Evolutionary conservation across 2,888 invertebrate species (phyloP), one percentile per base, ranked within the genome.

Genomic region (Crepidodera aurea): DNA sequence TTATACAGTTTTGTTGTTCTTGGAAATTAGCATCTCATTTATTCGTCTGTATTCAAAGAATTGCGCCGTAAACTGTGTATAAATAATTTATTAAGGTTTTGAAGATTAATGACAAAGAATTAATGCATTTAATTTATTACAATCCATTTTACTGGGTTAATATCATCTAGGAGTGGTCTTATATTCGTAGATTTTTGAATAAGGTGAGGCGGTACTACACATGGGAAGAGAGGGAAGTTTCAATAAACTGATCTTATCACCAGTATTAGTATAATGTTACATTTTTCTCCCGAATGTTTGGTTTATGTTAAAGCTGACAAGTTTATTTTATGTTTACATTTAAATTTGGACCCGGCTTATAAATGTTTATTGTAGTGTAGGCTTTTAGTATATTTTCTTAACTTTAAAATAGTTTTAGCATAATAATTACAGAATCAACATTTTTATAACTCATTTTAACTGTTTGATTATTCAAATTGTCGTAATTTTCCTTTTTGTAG

Each of bases 231-330:
- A 46, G 56, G 56, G 56, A 56, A 46, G 15, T 48, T 48, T 37
- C 48, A 56, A 32, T 55, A 32, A 18, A 48, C 40, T 37, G 27
- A 48, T 25, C 46, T 56, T 48, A 56, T 56, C 56, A 56, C 27
- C 18, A 40, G 27, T 44, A 44, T 13, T 37, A 51, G 37, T 53
- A 53, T 53, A 39, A 53, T 46, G 34, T 56, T 56, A 46, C 13
- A 22, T 25, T 27, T 44, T 48, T 48, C 15, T 34, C 22, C 44
- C 22, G 40, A 27, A 25, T 56, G 37, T 56, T 56, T 56, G 56
- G 56, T 56, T 56, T 56, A 56, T 56, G 48, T 56, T 56, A 56
- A 48, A 56, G 8, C 56, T 48, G 56, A 56, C 56, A 56, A 56
- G 56, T 48, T 56, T 56, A 48, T 56, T 56, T 56, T 29, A 55